These are phyloP conservation scores for Lanius collurio DNA, from an alignment of 2,113 vertebrate species.

Conservation along the genomic window DNA sequence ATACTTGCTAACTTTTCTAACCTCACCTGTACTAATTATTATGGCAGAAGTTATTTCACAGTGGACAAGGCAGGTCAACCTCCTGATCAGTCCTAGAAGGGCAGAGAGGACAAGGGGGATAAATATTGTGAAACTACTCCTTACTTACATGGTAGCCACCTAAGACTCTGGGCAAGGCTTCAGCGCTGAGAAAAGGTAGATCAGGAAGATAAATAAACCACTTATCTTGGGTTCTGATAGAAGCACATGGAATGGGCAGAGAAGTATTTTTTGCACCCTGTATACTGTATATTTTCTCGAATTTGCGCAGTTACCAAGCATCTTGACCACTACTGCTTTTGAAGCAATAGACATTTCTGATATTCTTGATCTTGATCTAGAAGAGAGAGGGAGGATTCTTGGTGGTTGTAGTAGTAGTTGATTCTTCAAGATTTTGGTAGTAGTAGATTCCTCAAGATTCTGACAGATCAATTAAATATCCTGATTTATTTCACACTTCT, in stretches of 20 bases:
- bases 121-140: not conserved
- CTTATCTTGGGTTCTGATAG: not conserved
- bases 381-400: not conserved
- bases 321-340: not conserved
- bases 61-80: not conserved
- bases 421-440: not conserved
- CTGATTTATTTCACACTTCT: not conserved
- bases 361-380: not conserved
- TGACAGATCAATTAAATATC: not conserved
- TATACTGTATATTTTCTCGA: not conserved
- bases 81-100: not conserved
- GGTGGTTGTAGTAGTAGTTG: not conserved
- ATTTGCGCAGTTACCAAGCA: not conserved
- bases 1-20: not conserved
- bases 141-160: not conserved
- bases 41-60: not conserved
- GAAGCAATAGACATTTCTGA: not conserved
- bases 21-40: not conserved
- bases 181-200: not conserved
- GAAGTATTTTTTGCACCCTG: not conserved
- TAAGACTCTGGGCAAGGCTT: not conserved
- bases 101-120: not conserved
- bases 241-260: not conserved
- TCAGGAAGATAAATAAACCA: not conserved
- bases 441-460: not conserved